A percentile compares a stretch with the other conserved stretches of the same genome.
These are phyloP conservation scores for Turdus rufiventris DNA, from an alignment of 2,113 vertebrate genomes.

Conservation along the genomic window DNA sequence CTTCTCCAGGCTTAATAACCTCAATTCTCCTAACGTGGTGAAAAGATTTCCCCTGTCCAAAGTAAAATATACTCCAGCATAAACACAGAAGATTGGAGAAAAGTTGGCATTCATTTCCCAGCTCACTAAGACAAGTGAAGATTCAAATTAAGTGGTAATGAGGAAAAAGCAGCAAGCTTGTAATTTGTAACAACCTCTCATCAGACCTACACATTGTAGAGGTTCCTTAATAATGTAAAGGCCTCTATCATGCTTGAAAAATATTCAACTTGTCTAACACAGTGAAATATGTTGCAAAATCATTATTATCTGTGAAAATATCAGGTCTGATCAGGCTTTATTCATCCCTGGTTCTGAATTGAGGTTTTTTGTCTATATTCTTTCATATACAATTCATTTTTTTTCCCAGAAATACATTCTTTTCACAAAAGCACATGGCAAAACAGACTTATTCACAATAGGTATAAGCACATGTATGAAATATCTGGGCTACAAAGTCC, in stretches of 20 bases:
- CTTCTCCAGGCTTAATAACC: background rate
- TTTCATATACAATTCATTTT: background rate
- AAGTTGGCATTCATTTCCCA: fast-evolving
- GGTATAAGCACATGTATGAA: background rate
- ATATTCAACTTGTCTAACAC: background rate
- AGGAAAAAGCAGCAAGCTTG: background rate
- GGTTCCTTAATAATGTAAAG: background rate
- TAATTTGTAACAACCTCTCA: background rate
- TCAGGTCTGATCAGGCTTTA: background rate
- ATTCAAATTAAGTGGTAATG: background rate
- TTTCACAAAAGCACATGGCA: background rate
- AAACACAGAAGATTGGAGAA: background rate
- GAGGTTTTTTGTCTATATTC: background rate
- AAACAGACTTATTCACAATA: background rate
- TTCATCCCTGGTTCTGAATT: background rate
- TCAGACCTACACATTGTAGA: background rate
- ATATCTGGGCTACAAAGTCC: background rate
- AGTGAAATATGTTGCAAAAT: background rate
- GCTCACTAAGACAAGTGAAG: background rate
- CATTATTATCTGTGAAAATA: background rate
- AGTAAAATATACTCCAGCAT: background rate
- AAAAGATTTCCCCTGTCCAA: background rate
- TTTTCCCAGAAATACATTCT: background rate
- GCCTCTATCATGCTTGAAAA: background rate
- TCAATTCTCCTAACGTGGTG: background rate